Evolutionary conservation across 2,797 vertebrate genomes (phyloP).

Genomic region (Paratrypauchen microcephalus): DNA sequence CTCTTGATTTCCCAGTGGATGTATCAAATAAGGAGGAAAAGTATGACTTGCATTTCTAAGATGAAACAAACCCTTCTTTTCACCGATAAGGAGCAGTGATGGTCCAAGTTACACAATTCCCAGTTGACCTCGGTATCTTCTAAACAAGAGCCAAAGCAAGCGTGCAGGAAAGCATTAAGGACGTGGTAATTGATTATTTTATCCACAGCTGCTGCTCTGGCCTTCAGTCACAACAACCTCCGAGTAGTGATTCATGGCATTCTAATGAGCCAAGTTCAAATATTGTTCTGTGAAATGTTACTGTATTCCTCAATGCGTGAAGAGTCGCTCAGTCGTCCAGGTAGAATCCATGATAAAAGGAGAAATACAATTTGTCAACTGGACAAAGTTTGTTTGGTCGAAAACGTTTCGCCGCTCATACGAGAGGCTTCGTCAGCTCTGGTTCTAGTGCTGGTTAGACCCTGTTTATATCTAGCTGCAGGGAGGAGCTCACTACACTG

Average conservation of each 20-base stretch:
- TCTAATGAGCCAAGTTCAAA: slow-evolving; percentile 28
- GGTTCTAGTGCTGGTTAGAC: too few species aligned
- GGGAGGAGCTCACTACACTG: too few species aligned
- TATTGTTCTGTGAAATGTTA: slow-evolving; percentile 22
- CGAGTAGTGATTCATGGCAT: slow-evolving; percentile 20
- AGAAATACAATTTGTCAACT: too few species aligned
- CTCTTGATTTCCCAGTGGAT: slow-evolving; percentile 7
- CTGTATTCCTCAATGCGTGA: slow-evolving; percentile 5
- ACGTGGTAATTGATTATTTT: slow-evolving; percentile 33
- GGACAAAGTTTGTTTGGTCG: too few species aligned
- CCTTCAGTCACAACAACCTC: slow-evolving; percentile 25
- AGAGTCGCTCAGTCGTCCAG: too few species aligned
- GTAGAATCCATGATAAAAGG: too few species aligned
- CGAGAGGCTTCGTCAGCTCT: too few species aligned
- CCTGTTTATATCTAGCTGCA: too few species aligned
- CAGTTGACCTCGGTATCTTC: slow-evolving; percentile 39
- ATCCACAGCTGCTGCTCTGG: slow-evolving; percentile 18
- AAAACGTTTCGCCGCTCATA: too few species aligned
- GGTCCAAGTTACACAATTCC: slow-evolving; percentile 47
- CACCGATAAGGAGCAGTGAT: slow-evolving; percentile 34
- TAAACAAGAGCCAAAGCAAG: slow-evolving; percentile 39
- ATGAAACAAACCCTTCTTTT: slow-evolving; percentile 41
- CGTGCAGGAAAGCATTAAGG: slow-evolving; percentile 37
- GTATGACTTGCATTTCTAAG: slow-evolving; percentile 36
- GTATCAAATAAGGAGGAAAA: slow-evolving; percentile 32